These are phyloP conservation scores for Caiman crocodilus DNA, from an alignment of 2,797 vertebrate genomes.

Conservation along the genomic window DNA sequence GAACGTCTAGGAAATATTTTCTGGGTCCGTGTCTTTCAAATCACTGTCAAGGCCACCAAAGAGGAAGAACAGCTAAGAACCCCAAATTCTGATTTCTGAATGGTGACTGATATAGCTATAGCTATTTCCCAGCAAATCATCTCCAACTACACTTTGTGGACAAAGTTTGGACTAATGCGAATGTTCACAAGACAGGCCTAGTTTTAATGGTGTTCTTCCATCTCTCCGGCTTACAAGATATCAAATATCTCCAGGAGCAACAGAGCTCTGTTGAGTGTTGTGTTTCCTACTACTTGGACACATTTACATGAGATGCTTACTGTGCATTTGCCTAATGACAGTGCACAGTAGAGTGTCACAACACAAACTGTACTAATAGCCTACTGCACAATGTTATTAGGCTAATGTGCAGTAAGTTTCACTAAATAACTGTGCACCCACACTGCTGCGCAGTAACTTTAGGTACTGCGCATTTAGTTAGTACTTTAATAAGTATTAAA, in stretches of 20 bases:
- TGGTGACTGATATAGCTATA: not conserved
- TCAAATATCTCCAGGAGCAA: rapidly evolving
- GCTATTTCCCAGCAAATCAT: not conserved
- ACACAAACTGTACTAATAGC: too few relatives aligned
- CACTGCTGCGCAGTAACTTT: too few relatives aligned
- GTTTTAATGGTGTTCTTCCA: not conserved
- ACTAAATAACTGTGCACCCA: too few relatives aligned
- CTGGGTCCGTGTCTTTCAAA: constrained; percentile 30
- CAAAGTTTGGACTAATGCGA: not conserved
- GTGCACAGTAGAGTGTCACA: too few relatives aligned
- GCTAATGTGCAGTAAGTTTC: too few relatives aligned
- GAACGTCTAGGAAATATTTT: constrained; percentile 14
- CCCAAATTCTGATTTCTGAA: not conserved
- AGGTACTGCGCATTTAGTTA: too few relatives aligned
- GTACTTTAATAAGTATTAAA: too few relatives aligned
- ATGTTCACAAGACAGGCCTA: not conserved
- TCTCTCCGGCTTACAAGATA: not conserved
- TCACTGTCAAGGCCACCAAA: constrained; percentile 17
- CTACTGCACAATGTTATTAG: too few relatives aligned
- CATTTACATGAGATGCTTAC: too few relatives aligned
- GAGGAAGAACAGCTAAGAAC: not conserved
- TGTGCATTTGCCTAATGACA: too few relatives aligned
- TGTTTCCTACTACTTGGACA: too few relatives aligned
- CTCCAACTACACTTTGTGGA: not conserved
- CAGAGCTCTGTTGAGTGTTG: not conserved